These are phyloP conservation scores for Taurulus bubalis DNA, from an alignment of 2,113 vertebrate species.

Conservation along the genomic window DNA sequence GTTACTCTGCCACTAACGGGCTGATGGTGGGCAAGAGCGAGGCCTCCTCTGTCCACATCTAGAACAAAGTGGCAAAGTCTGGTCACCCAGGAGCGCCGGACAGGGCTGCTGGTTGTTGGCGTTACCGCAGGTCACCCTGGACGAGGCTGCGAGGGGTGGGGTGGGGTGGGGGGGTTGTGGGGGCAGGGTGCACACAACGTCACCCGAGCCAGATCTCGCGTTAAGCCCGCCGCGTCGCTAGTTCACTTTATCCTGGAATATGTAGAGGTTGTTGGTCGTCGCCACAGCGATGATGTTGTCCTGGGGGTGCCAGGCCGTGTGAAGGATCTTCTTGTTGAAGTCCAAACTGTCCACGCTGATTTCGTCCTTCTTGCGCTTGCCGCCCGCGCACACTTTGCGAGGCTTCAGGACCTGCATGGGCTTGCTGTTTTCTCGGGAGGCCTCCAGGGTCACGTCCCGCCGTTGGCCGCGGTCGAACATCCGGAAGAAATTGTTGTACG, in stretches of 20 bases:
- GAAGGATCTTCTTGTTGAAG: slow-evolving; percentile 99
- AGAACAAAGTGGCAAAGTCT: slow-evolving; percentile 74
- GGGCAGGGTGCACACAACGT: slow-evolving; percentile 18
- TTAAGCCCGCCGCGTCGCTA: slow-evolving; percentile 73
- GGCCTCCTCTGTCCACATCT: slow-evolving; percentile 71
- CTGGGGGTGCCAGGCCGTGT: slow-evolving; percentile 98
- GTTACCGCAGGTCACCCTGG: slow-evolving; percentile 50
- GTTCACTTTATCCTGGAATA: slow-evolving; percentile 99
- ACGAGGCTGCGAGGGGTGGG: slow-evolving; percentile 38
- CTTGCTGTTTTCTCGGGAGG: slow-evolving; percentile 96
- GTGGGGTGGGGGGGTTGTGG: too few relatives aligned
- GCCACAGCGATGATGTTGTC: slow-evolving; percentile 99
- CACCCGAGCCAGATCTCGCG: slow-evolving; percentile 23
- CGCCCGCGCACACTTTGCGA: slow-evolving; percentile 94
- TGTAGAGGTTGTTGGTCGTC: slow-evolving; percentile 99
- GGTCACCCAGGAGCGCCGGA: slow-evolving; percentile 54
- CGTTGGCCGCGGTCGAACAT: slow-evolving; percentile 96
- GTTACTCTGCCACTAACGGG: slow-evolving; percentile 69
- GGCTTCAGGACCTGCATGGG: slow-evolving; percentile 95
- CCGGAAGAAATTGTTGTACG: slow-evolving; percentile 99
- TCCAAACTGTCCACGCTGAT: slow-evolving; percentile 99
- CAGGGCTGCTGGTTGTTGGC: slow-evolving; percentile 58
- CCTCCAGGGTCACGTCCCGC: slow-evolving; percentile 94
- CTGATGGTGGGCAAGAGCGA: slow-evolving; percentile 62
- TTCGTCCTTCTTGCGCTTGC: slow-evolving; percentile 98